Evolutionary conservation across 2,113 vertebrate species (phyloP).

Genomic region (Channa maculata): DNA sequence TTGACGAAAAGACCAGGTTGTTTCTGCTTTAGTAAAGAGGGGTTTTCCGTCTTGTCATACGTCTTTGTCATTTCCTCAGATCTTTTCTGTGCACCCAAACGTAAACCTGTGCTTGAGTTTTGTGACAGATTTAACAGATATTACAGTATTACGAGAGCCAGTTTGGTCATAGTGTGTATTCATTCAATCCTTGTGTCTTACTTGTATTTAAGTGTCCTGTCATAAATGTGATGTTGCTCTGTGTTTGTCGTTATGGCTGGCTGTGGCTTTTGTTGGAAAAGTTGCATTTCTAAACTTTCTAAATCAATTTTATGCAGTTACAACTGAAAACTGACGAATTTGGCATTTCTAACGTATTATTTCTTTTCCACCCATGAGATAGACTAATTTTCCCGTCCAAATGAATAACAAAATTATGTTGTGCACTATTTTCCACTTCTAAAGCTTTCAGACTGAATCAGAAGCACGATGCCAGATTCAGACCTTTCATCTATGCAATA

Average conservation of each 20-base stretch:
- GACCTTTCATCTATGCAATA: constrained; percentile 30
- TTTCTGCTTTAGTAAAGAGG: constrained; percentile 34
- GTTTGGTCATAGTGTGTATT: constrained; percentile 20
- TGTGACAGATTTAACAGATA: constrained; percentile 25
- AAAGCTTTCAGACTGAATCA: constrained; percentile 43
- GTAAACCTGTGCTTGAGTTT: constrained; percentile 26
- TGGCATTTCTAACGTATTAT: constrained; percentile 20
- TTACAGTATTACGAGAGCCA: constrained; percentile 30
- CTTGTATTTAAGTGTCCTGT: constrained; percentile 62
- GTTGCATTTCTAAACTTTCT: constrained; percentile 48
- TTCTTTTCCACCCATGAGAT: constrained; percentile 31
- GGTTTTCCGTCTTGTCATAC: constrained; percentile 63
- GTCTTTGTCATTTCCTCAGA: constrained; percentile 47
- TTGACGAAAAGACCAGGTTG: constrained; percentile 36
- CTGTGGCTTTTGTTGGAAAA: constrained; percentile 42
- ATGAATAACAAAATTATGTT: constrained; percentile 65
- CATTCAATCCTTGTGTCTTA: constrained; percentile 17
- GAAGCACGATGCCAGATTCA: constrained; percentile 27
- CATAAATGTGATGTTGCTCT: constrained; percentile 50
- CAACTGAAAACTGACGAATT: constrained; percentile 21
- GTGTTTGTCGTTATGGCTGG: constrained; percentile 58
- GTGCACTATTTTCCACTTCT: constrained; percentile 63
- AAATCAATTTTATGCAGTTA: constrained; percentile 39
- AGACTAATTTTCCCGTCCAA: constrained; percentile 60
- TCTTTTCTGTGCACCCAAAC: background rate